These are phyloP conservation scores for Tragelaphus imberbis DNA, from an alignment of 2,113 vertebrate genomes.

Conservation along the genomic window DNA sequence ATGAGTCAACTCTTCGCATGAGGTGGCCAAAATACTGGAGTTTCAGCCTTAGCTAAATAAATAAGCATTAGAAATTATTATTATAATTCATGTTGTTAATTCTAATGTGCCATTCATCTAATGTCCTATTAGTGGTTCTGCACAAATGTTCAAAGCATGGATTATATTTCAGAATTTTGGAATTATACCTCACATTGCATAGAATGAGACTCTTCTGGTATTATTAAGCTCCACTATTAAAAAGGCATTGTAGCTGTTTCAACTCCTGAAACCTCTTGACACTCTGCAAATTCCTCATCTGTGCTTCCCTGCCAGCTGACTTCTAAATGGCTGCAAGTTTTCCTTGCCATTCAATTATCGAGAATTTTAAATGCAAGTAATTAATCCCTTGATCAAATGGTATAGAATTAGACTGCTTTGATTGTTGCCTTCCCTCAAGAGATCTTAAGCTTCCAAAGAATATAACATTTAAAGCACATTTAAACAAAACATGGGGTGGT, in stretches of 20 bases:
- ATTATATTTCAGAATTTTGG: neutral
- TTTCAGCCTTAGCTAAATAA: too few species aligned
- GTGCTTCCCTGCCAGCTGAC: neutral
- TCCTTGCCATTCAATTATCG: slow-evolving; percentile 35
- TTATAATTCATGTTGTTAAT: neutral
- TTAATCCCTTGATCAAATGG: slow-evolving; percentile 47
- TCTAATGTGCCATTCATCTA: neutral
- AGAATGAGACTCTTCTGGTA: neutral
- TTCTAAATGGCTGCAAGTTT: slow-evolving; percentile 32
- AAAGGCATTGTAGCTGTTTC: slow-evolving; percentile 11
- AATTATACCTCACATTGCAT: neutral
- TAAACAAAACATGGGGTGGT: neutral
- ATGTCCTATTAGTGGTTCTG: neutral
- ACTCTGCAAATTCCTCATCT: neutral
- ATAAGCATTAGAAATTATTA: neutral
- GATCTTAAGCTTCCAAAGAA: neutral
- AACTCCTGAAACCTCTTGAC: slow-evolving; percentile 1
- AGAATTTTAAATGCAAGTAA: slow-evolving; percentile 47
- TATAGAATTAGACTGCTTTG: slow-evolving; percentile 41
- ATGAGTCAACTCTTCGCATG: too few species aligned
- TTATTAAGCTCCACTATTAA: neutral
- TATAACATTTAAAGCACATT: slow-evolving; percentile 17
- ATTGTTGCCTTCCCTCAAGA: neutral
- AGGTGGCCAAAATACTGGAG: too few species aligned
- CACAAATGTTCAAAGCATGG: neutral